A percentile compares a stretch with the other conserved stretches of the same genome.
Conservation (phyloP, 2,888 invertebrate genomes). For the Pedicia rivosa region DNA sequence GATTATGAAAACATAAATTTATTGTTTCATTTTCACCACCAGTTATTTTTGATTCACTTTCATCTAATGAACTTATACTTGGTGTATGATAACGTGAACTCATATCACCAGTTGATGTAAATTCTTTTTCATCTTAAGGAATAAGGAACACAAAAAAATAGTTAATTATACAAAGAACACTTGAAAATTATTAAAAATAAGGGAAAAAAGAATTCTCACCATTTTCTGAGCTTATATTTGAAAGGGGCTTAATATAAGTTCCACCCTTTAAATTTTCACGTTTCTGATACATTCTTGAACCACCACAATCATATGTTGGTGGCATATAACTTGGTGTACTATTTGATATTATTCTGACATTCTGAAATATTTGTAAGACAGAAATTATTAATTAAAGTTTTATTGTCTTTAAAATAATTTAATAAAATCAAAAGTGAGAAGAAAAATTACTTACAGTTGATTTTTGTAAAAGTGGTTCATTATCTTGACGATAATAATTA, state of each 20-base stretch:
- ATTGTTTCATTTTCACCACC: constrained; percentile 40
- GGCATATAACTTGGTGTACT: constrained; percentile 12
- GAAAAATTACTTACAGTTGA: background rate
- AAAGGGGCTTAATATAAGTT: constrained; percentile 40
- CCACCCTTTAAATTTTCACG: constrained; percentile 8
- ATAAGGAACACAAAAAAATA: too few species aligned
- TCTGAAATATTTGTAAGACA: too few species aligned
- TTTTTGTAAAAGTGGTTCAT: constrained; percentile 28
- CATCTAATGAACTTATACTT: constrained; percentile 69
- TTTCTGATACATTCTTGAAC: background rate
- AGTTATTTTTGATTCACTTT: constrained; percentile 68
- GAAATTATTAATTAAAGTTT: too few species aligned
- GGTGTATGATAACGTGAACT: constrained; percentile 68
- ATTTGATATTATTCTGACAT: constrained; percentile 1
- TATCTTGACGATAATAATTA: constrained; percentile 28
- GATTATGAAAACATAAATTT: background rate
- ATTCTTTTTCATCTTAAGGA: constrained; percentile 29
- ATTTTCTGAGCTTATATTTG: constrained; percentile 35
- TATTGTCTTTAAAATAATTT: too few species aligned
- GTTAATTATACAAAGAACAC: background rate
- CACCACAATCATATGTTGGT: constrained; percentile 24
- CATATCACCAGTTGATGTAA: constrained; percentile 67
- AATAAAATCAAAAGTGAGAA: too few species aligned
- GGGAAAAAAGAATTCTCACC: constrained; percentile 2
- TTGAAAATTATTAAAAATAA: background rate